Percentiles rank a stretch among this genome's conserved stretches.
Evolutionary conservation across 2,113 vertebrate genomes (phyloP).

Genomic region (Sakesphorus luctuosus): DNA sequence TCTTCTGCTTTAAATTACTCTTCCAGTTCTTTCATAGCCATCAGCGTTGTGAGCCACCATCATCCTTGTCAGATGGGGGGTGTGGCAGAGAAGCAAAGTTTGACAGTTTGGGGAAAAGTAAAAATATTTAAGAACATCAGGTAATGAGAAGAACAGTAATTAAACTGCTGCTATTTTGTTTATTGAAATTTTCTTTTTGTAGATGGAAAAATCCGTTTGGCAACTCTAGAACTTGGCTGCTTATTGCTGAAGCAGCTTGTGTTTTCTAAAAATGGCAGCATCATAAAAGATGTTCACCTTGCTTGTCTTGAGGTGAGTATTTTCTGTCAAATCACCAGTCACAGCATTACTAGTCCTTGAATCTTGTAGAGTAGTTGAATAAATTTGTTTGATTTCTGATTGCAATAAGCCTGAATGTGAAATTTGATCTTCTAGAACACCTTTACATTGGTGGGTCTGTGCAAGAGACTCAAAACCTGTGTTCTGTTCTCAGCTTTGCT

Average conservation of each 20-base stretch:
- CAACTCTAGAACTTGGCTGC: slow-evolving; percentile 93
- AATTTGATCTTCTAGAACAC: neutral
- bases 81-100: neutral
- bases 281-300: slow-evolving; percentile 94
- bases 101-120: neutral
- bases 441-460: neutral
- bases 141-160: neutral
- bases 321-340: neutral
- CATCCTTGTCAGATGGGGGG: neutral
- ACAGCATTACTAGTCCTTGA: neutral
- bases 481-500: neutral
- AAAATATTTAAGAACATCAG: neutral
- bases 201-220: slow-evolving; percentile 95
- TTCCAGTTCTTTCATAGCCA: neutral
- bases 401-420: neutral
- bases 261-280: slow-evolving; percentile 81
- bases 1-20: neutral
- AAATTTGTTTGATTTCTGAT: neutral
- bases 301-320: slow-evolving; percentile 91
- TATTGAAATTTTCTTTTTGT: slow-evolving; percentile 1
- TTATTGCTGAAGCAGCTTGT: slow-evolving; percentile 95
- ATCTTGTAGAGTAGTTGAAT: neutral
- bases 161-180: neutral
- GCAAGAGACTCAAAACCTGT: neutral
- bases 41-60: neutral